A percentile compares a stretch with the other conserved stretches of the same genome.
Conservation (phyloP, 1,140 invertebrate genomes). For the Ganaspis sp. region DNA sequence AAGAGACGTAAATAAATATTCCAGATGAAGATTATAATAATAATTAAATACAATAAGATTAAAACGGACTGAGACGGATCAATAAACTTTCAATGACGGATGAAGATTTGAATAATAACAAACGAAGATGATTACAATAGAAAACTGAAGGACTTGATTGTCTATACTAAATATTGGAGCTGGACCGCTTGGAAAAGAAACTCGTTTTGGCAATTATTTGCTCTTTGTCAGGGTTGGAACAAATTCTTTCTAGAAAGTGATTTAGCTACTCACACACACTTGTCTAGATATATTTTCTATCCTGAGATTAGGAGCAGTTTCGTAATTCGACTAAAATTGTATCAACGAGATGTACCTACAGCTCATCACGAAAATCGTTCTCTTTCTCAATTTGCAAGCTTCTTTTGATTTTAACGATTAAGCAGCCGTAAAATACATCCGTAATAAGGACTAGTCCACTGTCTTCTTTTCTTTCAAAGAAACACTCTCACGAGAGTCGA, state of each 20-base stretch:
- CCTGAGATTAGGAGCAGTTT: conserved; percentile 28
- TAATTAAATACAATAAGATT: too few relatives aligned
- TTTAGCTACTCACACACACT: conserved; percentile 15
- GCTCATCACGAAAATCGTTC: conserved; percentile 14
- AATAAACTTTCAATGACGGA: not conserved
- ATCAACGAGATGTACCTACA: not conserved
- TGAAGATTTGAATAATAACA: not conserved
- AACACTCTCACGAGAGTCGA: not conserved
- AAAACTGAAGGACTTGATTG: conserved; percentile 1
- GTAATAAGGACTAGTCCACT: not conserved
- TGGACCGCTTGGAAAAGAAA: conserved; percentile 3
- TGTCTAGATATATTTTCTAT: conserved; percentile 3
- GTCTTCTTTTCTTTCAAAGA: not conserved
- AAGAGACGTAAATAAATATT: not conserved
- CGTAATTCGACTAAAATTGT: conserved; percentile 23
- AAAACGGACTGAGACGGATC: not conserved
- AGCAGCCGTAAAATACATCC: conserved; percentile 12
- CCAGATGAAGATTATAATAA: not conserved
- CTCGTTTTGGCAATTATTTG: not conserved
- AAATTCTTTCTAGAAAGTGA: not conserved
- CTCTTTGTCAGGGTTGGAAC: conserved; percentile 4
- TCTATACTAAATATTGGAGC: conserved; percentile 16
- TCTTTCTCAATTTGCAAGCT: not conserved
- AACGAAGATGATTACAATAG: not conserved
- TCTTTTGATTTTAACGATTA: not conserved